Conservation (phyloP, 2,113 vertebrate genomes). For the Microcebus jonahi region DNA sequence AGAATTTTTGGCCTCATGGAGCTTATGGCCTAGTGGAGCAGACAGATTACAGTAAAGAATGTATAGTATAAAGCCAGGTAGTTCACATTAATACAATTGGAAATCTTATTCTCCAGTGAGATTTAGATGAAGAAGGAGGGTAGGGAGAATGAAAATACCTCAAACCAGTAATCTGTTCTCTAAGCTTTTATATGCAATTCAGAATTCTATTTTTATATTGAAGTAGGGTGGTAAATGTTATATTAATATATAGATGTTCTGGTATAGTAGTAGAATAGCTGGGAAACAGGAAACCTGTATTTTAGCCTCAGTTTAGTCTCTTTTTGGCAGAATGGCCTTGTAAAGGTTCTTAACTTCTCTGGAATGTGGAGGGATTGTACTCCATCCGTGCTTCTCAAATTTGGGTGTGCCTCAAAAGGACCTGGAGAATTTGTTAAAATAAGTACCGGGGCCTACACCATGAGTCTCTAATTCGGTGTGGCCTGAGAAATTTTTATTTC, state of each 20-base stretch:
- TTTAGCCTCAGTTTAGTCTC: not conserved
- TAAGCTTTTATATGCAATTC: not conserved
- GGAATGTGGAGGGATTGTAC: not conserved
- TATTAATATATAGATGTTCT: not conserved
- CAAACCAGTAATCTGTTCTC: not conserved
- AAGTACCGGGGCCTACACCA: not conserved
- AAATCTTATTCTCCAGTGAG: not conserved
- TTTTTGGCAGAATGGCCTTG: not conserved
- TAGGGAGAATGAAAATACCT: not conserved
- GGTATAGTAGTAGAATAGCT: not conserved
- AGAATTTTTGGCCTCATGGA: not conserved
- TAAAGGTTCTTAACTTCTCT: not conserved
- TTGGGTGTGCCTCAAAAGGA: not conserved
- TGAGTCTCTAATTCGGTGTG: not conserved
- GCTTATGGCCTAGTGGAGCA: not conserved
- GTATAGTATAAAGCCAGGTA: no score
- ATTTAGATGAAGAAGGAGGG: not conserved
- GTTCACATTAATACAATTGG: not conserved
- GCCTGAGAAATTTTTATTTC: not conserved
- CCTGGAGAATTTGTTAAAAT: not conserved
- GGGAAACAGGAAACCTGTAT: not conserved
- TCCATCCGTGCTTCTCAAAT: not conserved
- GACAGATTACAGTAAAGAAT: not conserved
- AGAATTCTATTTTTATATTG: not conserved
- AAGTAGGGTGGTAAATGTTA: not conserved